Evolutionary conservation across 1,140 invertebrate genomes (phyloP), one percentile per base, ranked within the genome.

Genomic region (Drosophila yakuba): DNA sequence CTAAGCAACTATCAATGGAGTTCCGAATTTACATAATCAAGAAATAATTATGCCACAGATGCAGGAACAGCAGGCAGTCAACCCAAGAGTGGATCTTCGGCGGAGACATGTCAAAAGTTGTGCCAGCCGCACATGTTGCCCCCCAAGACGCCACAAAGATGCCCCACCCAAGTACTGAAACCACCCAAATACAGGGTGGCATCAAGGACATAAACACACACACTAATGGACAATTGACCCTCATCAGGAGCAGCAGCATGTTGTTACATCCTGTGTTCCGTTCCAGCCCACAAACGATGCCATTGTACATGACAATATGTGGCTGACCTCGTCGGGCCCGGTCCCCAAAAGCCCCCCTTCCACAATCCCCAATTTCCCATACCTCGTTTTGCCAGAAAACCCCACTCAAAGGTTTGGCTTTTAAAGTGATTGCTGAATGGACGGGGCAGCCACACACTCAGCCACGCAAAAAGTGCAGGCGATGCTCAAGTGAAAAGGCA

Each of bases 221-320:
- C 23, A 48, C 73, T 89, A 89, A 88, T 88, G 84, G 84, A 89
- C 84, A 89, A 88, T 88, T 88, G 84, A 88, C 84, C 84, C 84
- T 88, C 84, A 89, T 88, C 84, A 88, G 84, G 62, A 51, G 69
- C 51, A 69, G 74, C 75, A 88, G 82, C 84, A 80, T 88, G 84
- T 78, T 84, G 84, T 89, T 84, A 88, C 80, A 88, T 88, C 88
- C 80, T 68, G 25, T 57, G 74, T 48, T 75, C 66, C 64, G 64
- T 28, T 47, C 15, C 69, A 59, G 62, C 76, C 82, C 79, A 89
- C 83, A 89, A 86, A 89, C 78, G 83, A 86, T 86, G 83, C 83
- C 80, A 88, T 88, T 88, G 80, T 80, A 89, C 84, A 88, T 79
- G 84, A 89, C 79, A 88, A 88, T 88, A 84, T 88, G 83, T 89